These are phyloP conservation scores for Andrena bucephala DNA, from an alignment of 2,888 invertebrate genomes.

Conservation along the genomic window DNA sequence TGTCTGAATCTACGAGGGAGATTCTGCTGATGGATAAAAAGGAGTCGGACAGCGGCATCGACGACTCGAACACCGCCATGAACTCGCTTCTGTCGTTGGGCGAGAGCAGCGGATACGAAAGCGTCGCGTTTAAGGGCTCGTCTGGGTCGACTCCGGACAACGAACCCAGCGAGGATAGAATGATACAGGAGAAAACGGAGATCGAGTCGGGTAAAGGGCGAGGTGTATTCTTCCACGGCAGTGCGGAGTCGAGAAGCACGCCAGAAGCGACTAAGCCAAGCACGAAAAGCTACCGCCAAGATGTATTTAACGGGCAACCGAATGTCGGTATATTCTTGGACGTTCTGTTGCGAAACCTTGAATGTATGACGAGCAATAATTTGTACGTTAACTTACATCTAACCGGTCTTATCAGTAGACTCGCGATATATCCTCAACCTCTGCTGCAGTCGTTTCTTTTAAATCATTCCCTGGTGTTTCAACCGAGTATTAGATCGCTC, in stretches of 20 bases:
- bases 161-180: conserved; percentile 80
- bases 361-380: conserved; percentile 93
- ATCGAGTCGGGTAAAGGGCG: conserved; percentile 52
- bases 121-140: conserved; percentile 86
- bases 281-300: conserved; percentile 65
- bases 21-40: conserved; percentile 63
- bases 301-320: conserved; percentile 81
- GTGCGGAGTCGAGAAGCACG: conserved; percentile 36
- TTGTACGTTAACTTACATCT: conserved; percentile 94
- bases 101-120: conserved; percentile 93
- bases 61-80: conserved; percentile 79
- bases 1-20: conserved; percentile 54
- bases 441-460: conserved; percentile 94
- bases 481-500: conserved; percentile 95
- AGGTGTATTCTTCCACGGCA: conserved; percentile 64
- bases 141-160: conserved; percentile 85
- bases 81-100: conserved; percentile 90
- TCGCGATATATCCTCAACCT: conserved; percentile 96
- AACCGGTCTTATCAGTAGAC: conserved; percentile 93
- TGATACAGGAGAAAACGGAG: conserved; percentile 69
- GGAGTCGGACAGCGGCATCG: conserved; percentile 68
- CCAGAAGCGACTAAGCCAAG: conserved; percentile 56
- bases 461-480: conserved; percentile 93
- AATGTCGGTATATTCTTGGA: conserved; percentile 89
- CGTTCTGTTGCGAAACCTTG: conserved; percentile 92